Evolutionary conservation across 2,888 invertebrate genomes (phyloP).

Genomic region (Philaethria dido): DNA sequence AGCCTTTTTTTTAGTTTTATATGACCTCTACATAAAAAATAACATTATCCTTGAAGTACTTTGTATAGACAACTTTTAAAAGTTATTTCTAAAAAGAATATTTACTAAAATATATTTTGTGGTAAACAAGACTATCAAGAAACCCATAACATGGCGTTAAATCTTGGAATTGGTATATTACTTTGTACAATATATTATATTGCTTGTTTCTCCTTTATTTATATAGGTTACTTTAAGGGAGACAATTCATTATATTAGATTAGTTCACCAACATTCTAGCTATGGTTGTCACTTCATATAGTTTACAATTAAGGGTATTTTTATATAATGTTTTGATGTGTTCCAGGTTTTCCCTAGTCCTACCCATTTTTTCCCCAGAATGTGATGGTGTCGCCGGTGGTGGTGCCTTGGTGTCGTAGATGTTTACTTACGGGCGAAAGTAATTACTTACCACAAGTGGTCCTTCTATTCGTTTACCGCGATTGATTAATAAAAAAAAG

Average conservation of each 20-base stretch:
- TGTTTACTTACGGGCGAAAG: no score
- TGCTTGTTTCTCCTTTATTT: neutral
- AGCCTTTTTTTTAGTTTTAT: neutral
- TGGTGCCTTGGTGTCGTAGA: no score
- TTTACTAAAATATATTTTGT: neutral
- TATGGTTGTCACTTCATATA: no score
- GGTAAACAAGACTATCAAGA: slow-evolving; percentile 23
- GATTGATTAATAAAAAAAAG: no score
- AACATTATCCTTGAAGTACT: neutral
- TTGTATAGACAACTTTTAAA: neutral
- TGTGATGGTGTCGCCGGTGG: no score
- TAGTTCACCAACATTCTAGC: neutral
- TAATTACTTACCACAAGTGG: no score
- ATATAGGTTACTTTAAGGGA: neutral
- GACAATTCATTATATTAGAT: neutral
- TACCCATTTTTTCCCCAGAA: no score
- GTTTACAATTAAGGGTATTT: no score
- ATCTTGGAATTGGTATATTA: slow-evolving; percentile 25
- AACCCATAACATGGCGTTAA: slow-evolving; percentile 7
- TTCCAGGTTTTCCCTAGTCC: no score
- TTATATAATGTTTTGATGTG: no score
- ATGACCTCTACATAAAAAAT: neutral
- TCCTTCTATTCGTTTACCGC: no score
- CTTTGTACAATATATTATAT: neutral
- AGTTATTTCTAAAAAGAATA: neutral